Evolutionary conservation across 64 coral and sea anemone genomes (phyloP).

Genomic region (Montipora efflorescens): DNA sequence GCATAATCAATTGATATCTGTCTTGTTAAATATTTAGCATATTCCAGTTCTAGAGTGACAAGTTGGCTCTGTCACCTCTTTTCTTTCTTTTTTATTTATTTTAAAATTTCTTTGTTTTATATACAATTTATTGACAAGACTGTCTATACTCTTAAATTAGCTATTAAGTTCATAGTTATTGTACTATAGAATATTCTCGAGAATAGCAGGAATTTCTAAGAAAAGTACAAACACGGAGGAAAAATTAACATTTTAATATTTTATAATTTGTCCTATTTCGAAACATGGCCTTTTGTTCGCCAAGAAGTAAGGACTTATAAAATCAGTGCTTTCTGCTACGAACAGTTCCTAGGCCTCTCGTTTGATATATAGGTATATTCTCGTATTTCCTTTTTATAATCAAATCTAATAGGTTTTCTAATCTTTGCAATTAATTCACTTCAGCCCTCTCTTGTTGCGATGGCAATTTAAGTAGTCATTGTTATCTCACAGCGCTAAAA

Average conservation of each 20-base stretch:
- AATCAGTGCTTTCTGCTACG: not conserved
- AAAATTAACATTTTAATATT: conserved; percentile 24
- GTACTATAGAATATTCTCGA: conserved; percentile 2
- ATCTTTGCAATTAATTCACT: conserved; percentile 17
- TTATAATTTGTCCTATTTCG: not conserved
- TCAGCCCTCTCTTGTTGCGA: not conserved
- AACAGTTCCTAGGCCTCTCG: not conserved
- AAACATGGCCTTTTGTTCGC: not conserved
- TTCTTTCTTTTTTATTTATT: not conserved
- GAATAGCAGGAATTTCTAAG: not conserved
- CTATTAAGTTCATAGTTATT: not conserved
- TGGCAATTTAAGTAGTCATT: not conserved
- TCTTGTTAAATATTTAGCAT: conserved; percentile 21
- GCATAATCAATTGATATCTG: not conserved
- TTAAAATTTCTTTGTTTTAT: not conserved
- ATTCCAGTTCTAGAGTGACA: not conserved
- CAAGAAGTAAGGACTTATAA: not conserved
- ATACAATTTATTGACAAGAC: not conserved
- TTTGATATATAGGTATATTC: not conserved
- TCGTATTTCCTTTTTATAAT: not conserved
- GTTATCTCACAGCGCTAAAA: not conserved
- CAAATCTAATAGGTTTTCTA: not conserved
- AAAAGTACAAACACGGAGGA: not conserved
- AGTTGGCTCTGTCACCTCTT: not conserved
- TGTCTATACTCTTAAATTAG: not conserved